Conservation (phyloP, 1,140 invertebrate species). For the Callitettix versicolor region DNA sequence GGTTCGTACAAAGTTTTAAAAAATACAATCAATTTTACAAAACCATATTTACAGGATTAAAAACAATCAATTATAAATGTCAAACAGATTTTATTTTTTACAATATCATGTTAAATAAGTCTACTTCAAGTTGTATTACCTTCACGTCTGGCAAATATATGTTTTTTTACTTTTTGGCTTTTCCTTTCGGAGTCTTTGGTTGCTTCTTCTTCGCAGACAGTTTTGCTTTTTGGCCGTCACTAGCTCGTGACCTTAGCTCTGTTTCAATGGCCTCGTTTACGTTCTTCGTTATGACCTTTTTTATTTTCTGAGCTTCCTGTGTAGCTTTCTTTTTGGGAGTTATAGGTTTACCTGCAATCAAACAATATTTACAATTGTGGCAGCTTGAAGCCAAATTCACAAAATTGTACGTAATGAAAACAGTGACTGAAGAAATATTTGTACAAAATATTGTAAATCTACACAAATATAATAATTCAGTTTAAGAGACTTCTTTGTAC, state of each 20-base stretch:
- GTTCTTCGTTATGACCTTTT: constrained; percentile 47
- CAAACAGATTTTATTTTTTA: no score
- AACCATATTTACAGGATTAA: no score
- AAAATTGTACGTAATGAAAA: no score
- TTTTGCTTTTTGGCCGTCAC: constrained; percentile 36
- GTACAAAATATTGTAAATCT: neutral
- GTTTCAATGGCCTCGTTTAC: constrained; percentile 49
- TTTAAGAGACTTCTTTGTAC: no score
- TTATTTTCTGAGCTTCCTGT: constrained; percentile 45
- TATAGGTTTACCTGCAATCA: constrained; percentile 43
- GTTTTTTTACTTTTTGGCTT: constrained; percentile 3
- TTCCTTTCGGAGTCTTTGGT: constrained; percentile 8
- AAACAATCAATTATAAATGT: no score
- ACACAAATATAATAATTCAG: no score
- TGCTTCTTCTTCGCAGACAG: constrained; percentile 30
- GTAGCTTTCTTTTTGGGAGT: constrained; percentile 47
- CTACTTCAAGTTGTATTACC: neutral
- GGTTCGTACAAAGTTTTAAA: no score
- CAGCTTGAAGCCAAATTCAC: no score
- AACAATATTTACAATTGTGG: constrained; percentile 12
- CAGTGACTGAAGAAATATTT: neutral
- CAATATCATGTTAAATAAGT: no score
- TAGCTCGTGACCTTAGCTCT: constrained; percentile 43
- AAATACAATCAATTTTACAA: no score
- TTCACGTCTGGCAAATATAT: constrained; percentile 1